Evolutionary conservation across 92 coral and sea anemone species (phyloP), one percentile per base, ranked within the genome.

Genomic region (Actinernus sp.): DNA sequence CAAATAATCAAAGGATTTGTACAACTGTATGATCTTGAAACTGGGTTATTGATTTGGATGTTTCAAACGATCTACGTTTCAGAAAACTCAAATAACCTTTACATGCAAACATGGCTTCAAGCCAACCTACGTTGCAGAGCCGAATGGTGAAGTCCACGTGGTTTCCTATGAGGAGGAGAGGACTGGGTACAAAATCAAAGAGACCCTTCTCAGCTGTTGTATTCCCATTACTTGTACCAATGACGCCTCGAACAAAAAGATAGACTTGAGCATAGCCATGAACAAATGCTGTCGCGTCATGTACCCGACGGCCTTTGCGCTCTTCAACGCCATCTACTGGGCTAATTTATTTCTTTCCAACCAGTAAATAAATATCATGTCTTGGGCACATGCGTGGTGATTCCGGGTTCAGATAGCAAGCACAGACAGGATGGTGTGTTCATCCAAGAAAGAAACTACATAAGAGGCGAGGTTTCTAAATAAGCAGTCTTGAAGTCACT

Each of bases 91-190:
- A 12, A 63, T 76, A 27, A 81, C 80, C 50, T 90, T 86, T 73
- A 84, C 59, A 59, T 80, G 89, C 43, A 90, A 77, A 48, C 97
- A 86, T 45, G 88, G 88, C 19, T 74, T 75, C 58, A 71, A 83
- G 34, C 97, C 97, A 31, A 74, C 89, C 38, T 90, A 85, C 86
- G 84, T 90, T 33, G 97, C 97, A 4, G 97, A 90, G 23, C 63
- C 63, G 3, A 81, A 83, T 17, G 97, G 97, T 20, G 85, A 83
- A 10, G 79, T 90, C 34, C 92, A 90, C 61, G 76, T 81, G 18
- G 97, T 90, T 0, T 84, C 83, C n/a, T 65, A 72, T 26, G 71
- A 76, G 34, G 92, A 81, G 30, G 90, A 86, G 33, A 71, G 72
- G 54, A 62, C 65, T 12, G 57, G 30, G 27, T 39, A 45, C 14